Base-by-base conservation (phyloP, 2,888 invertebrate genomes). In the Lithosia quadra region DNA sequence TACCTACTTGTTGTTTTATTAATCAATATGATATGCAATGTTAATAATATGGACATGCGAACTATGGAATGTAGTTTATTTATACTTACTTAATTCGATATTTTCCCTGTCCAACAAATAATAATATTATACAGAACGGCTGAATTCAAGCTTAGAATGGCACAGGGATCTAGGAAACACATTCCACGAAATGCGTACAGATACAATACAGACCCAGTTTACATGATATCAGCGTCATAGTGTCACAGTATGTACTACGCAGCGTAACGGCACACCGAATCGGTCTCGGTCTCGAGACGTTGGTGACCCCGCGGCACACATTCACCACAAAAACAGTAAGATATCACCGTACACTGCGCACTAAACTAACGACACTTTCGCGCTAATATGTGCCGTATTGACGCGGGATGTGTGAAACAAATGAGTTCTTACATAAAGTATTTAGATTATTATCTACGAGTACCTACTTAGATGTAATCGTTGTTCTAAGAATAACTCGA, bases 271-370 rank as follows among this genome's bases (percentile, higher is more conserved):
- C 81, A 87, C 79, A 78, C 75, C 69, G 80, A 80, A 79, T 84
- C 82, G 74, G 79, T 77, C 78, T 84, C 82, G 74, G 79, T 76
- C 78, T 76, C 82, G 75, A 67, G 77, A 74, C 74, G 68, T 77
- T 80, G 21, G 71, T 81, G 88, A 87, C 88, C 84, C 69, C 75
- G 67, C 84, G 84, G 79, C 89, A 88, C 80, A 89, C 86, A 87
- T 88, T 84, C 84, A 69, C 76, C 67, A 75, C 81, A 84, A 85
- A 82, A 75, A 76, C 77, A 74, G 80, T 76, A 73, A 77, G 74
- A 66, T 72, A 79, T 72, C 76, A 76, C 75, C 80, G 80, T 77
- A 78, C 79, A 75, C 73, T 78, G 78, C 80, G 76, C 74, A 75
- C 78, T 72, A 21, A 36, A 78, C 77, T 76, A 79, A 81, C 73